Percentiles rank a stretch among this genome's conserved stretches.
phyloP scores from a whole-genome alignment of 2,113 vertebrate genomes.

The Scatophagus argus region DNA sequence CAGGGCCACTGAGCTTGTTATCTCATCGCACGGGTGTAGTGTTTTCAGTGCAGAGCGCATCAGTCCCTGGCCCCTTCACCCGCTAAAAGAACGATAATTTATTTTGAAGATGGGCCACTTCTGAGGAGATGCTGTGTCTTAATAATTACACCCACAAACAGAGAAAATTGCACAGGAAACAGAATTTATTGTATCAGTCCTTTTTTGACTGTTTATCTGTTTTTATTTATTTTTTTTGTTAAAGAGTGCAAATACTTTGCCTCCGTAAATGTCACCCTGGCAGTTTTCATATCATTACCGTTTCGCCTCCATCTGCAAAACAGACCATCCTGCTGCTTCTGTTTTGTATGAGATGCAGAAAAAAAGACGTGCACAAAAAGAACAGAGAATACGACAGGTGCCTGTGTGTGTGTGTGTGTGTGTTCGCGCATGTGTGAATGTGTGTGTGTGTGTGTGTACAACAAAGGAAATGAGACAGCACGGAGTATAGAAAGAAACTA shows the following conservation, averaged over 20 bases:
- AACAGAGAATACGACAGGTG: slow-evolving; percentile 56
- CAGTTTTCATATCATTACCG: slow-evolving; percentile 73
- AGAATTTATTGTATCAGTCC: slow-evolving; percentile 12
- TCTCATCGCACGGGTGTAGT: slow-evolving; percentile 60
- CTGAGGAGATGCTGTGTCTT: slow-evolving; percentile 53
- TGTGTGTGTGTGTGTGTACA: slow-evolving; percentile 16
- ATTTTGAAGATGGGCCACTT: slow-evolving; percentile 55
- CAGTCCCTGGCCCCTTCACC: slow-evolving; percentile 75
- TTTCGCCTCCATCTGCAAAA: slow-evolving; percentile 78
- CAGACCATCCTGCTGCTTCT: slow-evolving; percentile 63
- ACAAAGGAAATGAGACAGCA: slow-evolving; percentile 54
- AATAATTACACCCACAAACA: slow-evolving; percentile 37
- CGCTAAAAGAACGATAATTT: slow-evolving; percentile 66
- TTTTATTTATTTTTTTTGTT: slow-evolving; percentile 41
- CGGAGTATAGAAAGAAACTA: slow-evolving; percentile 44
- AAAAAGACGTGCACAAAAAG: slow-evolving; percentile 33
- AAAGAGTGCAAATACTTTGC: slow-evolving; percentile 54
- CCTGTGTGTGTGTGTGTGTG: slow-evolving; percentile 11
- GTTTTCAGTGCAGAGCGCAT: slow-evolving; percentile 60
- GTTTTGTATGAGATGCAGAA: slow-evolving; percentile 63
- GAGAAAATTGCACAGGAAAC: slow-evolving; percentile 22
- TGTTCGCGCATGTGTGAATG: background rate
- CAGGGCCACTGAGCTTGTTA: slow-evolving; percentile 76
- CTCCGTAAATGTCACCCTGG: slow-evolving; percentile 72
- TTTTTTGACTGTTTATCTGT: slow-evolving; percentile 59